Conservation (phyloP, 2,797 vertebrate species). For the Thripadectes ignobilis region DNA sequence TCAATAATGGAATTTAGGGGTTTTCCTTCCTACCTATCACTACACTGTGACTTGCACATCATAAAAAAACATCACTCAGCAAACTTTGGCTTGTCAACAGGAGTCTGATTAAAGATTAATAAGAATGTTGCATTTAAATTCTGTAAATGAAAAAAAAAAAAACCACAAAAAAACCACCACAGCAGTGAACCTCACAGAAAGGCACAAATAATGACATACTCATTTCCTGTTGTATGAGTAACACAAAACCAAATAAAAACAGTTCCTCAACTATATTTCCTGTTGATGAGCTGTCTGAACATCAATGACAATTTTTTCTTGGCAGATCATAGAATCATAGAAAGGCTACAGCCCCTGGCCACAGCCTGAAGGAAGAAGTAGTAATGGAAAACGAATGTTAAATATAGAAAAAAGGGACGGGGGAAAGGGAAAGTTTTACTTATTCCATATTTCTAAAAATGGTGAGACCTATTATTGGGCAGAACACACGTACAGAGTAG, state of each 20-base stretch:
- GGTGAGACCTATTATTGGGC: background rate
- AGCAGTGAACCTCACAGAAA: background rate
- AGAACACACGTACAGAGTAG: background rate
- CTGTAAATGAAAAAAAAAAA: background rate
- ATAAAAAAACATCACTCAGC: background rate
- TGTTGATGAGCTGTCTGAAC: background rate
- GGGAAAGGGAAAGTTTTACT: background rate
- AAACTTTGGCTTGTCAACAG: background rate
- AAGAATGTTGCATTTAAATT: background rate
- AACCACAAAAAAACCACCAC: background rate
- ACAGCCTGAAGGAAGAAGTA: background rate
- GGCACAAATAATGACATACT: background rate
- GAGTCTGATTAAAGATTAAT: background rate
- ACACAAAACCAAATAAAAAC: background rate
- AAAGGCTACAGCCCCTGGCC: background rate
- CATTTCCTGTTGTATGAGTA: background rate
- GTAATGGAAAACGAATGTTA: background rate
- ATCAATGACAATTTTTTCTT: background rate
- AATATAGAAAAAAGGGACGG: background rate
- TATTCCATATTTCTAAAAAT: background rate
- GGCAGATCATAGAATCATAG: background rate
- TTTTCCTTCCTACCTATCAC: rapidly evolving
- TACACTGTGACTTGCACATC: background rate
- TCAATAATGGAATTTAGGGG: background rate
- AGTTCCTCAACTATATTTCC: background rate